These are phyloP conservation scores for Pteronura brasiliensis DNA, from an alignment of 2,113 vertebrate species.

Conservation along the genomic window DNA sequence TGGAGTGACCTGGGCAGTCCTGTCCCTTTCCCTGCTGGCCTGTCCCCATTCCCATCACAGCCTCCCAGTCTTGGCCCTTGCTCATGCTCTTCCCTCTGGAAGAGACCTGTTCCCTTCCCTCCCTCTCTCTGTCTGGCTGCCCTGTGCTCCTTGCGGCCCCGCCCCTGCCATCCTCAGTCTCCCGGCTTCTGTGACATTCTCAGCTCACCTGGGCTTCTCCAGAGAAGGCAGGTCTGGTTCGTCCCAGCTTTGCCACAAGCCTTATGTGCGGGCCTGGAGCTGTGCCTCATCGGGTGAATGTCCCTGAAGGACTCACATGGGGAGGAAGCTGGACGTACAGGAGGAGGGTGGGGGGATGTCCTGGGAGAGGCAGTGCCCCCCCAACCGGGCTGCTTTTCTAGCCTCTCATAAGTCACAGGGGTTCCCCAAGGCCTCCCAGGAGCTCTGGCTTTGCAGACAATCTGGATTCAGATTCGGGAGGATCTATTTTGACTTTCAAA, in stretches of 20 bases:
- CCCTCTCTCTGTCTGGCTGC: rapidly evolving
- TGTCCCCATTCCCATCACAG: rapidly evolving
- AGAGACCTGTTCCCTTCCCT: rapidly evolving
- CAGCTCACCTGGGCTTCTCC: rapidly evolving
- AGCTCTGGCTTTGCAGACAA: neutral
- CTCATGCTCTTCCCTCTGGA: neutral
- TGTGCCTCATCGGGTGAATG: rapidly evolving
- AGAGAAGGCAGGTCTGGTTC: rapidly evolving
- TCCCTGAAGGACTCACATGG: rapidly evolving
- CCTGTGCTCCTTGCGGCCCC: rapidly evolving
- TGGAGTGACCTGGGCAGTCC: neutral
- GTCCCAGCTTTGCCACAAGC: neutral
- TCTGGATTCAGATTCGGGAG: neutral
- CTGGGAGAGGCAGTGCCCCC: neutral
- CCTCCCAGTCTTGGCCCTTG: neutral
- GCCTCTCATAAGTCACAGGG: rapidly evolving
- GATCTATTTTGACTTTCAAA: neutral
- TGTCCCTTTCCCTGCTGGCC: neutral
- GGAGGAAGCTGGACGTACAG: neutral
- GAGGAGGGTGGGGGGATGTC: neutral
- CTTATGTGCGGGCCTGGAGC: neutral
- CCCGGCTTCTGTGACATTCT: rapidly evolving
- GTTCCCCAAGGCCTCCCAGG: rapidly evolving
- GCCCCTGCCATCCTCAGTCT: too few species aligned
- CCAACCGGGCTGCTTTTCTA: neutral